phyloP scores from a whole-genome alignment of 2,797 vertebrate species.

The Enteromius thamalakanensis region DNA sequence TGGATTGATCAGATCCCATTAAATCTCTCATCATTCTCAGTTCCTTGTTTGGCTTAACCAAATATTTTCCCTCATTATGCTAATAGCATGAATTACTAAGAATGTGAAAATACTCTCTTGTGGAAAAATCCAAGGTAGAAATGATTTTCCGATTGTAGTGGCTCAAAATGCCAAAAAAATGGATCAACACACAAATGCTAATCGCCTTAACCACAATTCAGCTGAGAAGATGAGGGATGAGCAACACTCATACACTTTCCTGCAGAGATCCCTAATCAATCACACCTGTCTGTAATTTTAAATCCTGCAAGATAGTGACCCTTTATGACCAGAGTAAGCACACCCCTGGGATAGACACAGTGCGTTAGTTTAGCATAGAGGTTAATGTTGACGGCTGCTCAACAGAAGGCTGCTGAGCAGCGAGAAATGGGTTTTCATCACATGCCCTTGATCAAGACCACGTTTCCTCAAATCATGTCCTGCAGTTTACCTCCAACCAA shows the following conservation, averaged over 20 bases:
- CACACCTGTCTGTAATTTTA: neutral
- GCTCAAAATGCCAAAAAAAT: slow-evolving; percentile 4
- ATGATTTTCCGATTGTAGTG: neutral
- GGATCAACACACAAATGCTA: neutral
- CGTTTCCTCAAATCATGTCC: neutral
- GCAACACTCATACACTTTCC: neutral
- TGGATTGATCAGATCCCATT: slow-evolving; percentile 34
- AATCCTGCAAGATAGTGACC: neutral
- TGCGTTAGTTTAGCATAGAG: neutral
- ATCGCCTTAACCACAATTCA: slow-evolving; percentile 23
- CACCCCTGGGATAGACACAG: neutral
- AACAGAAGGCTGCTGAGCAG: neutral
- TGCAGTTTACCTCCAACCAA: neutral
- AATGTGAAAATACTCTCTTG: neutral
- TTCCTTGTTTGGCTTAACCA: slow-evolving; percentile 23
- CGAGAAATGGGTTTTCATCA: neutral
- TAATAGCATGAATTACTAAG: neutral
- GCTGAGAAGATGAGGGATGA: neutral
- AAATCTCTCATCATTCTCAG: slow-evolving; percentile 39
- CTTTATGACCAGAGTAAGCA: neutral
- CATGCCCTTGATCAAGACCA: neutral
- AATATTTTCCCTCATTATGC: slow-evolving; percentile 9
- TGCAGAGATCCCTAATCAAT: slow-evolving; percentile 10
- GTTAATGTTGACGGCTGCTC: neutral
- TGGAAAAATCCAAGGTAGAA: neutral